Evolutionary conservation across 2,113 vertebrate species (phyloP), one percentile per base, ranked within the genome.

Genomic region (Mormoops blainvillei): DNA sequence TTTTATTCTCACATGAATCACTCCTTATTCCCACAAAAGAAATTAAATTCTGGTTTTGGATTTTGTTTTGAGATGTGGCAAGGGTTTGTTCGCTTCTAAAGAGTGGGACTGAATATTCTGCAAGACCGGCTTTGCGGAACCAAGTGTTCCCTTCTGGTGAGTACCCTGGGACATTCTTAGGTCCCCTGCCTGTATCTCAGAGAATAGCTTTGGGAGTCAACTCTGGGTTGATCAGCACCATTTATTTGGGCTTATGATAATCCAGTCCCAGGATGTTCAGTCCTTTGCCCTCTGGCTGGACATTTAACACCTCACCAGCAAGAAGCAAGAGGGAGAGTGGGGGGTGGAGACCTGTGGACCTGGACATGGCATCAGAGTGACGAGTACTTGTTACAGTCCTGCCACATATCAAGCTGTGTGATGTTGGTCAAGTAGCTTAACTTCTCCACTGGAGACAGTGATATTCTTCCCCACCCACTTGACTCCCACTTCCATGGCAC

Each of bases 21-120:
- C 91, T 90, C 71, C 77, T 95, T 95, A 90, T 96, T 95, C 33
- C 89, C 78, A 94, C 63, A 93, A 92, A 97, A 77, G 88, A 97
- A 96, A 96, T 95, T 50, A 70, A 92, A 87, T 83, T 94, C 96
- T 61, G 74, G 52, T 65, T 95, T 95, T 81, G 86, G 84, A 61
- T 58, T 94, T 95, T 73, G 82, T 67, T n/a, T 31, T 56, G 50
- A 13, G 73, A 80, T 93, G 38, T 45, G n/a, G 26, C 16, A 41
- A 92, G 63, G 56, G 22, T 70, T 95, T 85, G 52, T 77, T 58
- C 87, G 50, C n/a, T n/a, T 87, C 50, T 61, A 7, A 80, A 86
- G 80, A 91, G 52, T 24, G 33, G 50, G 45, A 15, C 19, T 33
- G 50, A 84, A 56, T 33, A 15, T 43, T 84, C 43, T 36, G 18